phyloP scores from a whole-genome alignment of 2,113 vertebrate species.

The Elephas maximus region DNA sequence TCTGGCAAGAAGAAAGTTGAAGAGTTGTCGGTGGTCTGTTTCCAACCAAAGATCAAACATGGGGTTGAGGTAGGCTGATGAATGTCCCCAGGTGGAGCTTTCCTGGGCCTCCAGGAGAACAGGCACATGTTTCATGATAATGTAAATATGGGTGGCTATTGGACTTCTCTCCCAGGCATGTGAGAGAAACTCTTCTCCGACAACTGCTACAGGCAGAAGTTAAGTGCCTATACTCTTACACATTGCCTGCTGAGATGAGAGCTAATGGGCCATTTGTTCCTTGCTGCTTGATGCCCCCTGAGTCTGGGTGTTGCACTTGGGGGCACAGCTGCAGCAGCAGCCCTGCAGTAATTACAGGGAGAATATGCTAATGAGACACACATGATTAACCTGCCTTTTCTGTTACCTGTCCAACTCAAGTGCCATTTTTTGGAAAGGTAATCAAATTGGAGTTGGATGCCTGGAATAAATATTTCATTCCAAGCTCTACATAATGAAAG shows the following conservation, averaged over 20 bases:
- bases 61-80: too few species aligned
- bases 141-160: background rate
- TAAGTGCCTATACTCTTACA: background rate
- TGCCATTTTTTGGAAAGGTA: conserved; percentile 60
- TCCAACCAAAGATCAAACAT: too few species aligned
- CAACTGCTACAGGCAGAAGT: too few species aligned
- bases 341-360: conserved; percentile 72
- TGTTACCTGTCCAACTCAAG: conserved; percentile 34
- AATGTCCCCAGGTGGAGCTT: background rate
- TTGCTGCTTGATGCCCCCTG: conserved; percentile 62
- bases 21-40: too few species aligned
- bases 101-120: background rate
- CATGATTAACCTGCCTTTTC: conserved; percentile 71
- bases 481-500: background rate
- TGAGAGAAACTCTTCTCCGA: too few species aligned
- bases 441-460: conserved; percentile 38
- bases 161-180: too few species aligned
- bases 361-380: conserved; percentile 78
- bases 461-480: conserved; percentile 35
- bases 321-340: conserved; percentile 78
- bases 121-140: background rate
- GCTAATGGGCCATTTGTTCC: too few species aligned
- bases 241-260: too few species aligned
- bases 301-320: background rate
- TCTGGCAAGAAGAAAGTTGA: too few species aligned